phyloP scores from a whole-genome alignment of 2,113 vertebrate genomes.

The Phylloscopus trochiloides region DNA sequence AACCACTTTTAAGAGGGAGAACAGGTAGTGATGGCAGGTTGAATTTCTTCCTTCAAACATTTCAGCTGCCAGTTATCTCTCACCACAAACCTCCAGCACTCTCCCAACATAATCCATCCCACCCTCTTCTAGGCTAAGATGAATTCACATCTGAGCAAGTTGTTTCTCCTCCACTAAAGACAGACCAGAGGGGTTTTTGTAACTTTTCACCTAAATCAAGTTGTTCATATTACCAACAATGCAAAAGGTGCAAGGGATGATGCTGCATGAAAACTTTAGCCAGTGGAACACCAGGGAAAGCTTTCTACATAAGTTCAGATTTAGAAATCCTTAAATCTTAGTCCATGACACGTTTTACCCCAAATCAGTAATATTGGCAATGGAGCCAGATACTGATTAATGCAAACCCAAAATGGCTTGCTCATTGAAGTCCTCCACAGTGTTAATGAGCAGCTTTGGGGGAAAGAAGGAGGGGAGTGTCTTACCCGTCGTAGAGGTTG shows the following conservation, averaged over 20 bases:
- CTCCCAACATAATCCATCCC: not conserved
- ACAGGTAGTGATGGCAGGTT: not conserved
- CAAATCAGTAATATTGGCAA: not conserved
- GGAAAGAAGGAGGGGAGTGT: not conserved
- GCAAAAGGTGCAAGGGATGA: not conserved
- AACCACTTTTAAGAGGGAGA: not conserved
- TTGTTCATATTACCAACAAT: not conserved
- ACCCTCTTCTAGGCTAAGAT: not conserved
- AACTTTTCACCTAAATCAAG: not conserved
- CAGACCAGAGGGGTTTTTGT: fast-evolving
- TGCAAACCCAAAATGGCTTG: not conserved
- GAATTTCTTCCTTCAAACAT: not conserved
- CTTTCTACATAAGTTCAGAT: not conserved
- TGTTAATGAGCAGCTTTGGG: not conserved
- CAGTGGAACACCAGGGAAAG: not conserved
- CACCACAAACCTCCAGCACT: not conserved
- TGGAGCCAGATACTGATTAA: not conserved
- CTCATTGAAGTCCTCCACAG: not conserved
- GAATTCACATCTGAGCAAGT: not conserved
- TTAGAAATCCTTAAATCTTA: not conserved
- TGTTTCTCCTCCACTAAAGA: not conserved
- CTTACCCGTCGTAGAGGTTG: constrained; percentile 93
- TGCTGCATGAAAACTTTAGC: not conserved
- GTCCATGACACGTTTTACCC: not conserved
- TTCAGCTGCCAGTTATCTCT: not conserved